These are phyloP conservation scores for Onychostruthus taczanowskii DNA, from an alignment of 2,113 vertebrate species.

Conservation along the genomic window DNA sequence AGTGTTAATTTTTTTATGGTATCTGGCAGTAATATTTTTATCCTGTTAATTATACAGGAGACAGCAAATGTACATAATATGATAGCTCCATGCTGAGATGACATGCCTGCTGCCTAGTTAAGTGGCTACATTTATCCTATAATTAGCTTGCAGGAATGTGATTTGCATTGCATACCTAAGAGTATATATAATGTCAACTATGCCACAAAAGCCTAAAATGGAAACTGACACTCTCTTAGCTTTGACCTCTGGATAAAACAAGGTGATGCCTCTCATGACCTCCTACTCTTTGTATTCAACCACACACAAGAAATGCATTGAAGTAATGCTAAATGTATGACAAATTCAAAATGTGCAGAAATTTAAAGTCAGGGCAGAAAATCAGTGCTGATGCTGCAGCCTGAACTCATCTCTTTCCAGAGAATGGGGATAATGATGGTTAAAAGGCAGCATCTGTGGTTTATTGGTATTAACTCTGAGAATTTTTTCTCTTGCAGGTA, in stretches of 20 bases:
- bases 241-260: conserved; percentile 66
- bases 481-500: neutral
- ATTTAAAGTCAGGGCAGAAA: conserved; percentile 30
- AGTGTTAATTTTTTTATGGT: conserved; percentile 81
- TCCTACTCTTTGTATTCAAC: conserved; percentile 43
- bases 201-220: conserved; percentile 62
- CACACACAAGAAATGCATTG: conserved; percentile 1
- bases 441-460: conserved; percentile 11
- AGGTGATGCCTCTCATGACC: conserved; percentile 48
- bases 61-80: conserved; percentile 77
- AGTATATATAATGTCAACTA: conserved; percentile 65
- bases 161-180: conserved; percentile 74
- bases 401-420: neutral
- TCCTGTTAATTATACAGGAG: conserved; percentile 80
- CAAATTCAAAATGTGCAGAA: neutral
- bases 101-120: conserved; percentile 74
- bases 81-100: conserved; percentile 72
- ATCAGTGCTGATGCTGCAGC: neutral
- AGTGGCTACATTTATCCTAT: conserved; percentile 81
- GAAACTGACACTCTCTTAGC: conserved; percentile 60
- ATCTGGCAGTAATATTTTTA: conserved; percentile 81
- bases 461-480: neutral
- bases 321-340: conserved; percentile 12
- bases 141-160: conserved; percentile 82
- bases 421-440: neutral